These are phyloP conservation scores for Xiphophorus couchianus DNA, from an alignment of 2,113 vertebrate genomes.

Conservation along the genomic window DNA sequence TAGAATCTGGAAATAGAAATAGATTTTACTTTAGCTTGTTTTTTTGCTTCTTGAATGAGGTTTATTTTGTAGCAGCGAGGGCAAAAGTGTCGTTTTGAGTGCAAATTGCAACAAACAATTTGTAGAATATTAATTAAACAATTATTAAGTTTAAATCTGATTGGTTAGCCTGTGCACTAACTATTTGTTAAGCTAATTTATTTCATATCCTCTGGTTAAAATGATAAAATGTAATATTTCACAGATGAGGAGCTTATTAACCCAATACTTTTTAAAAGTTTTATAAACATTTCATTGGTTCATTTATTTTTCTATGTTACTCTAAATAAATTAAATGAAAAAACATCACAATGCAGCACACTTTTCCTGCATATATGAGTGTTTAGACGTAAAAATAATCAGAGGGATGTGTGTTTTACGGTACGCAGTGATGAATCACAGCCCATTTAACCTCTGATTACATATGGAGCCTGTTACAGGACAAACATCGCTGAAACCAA, in stretches of 20 bases:
- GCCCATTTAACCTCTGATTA: not conserved
- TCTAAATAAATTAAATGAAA: not conserved
- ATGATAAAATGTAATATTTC: not conserved
- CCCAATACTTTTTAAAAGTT: not conserved
- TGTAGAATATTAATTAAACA: not conserved
- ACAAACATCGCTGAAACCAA: not conserved
- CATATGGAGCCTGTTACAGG: conserved; percentile 9
- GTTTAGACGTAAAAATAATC: not conserved
- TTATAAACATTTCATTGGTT: not conserved
- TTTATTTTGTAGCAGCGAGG: too few species aligned
- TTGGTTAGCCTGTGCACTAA: not conserved
- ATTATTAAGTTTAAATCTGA: not conserved
- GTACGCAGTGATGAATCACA: not conserved
- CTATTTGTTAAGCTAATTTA: too few species aligned
- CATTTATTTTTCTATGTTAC: not conserved
- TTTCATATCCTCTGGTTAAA: not conserved
- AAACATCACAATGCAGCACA: not conserved
- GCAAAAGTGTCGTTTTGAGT: too few species aligned
- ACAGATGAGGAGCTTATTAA: not conserved
- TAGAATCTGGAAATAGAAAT: too few species aligned
- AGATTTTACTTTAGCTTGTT: too few species aligned
- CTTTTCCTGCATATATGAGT: not conserved
- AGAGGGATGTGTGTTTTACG: not conserved
- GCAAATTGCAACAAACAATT: not conserved
- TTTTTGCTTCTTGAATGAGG: too few species aligned